Base-by-base conservation (phyloP, 2,888 invertebrate genomes). In the Athetis lepigone region DNA sequence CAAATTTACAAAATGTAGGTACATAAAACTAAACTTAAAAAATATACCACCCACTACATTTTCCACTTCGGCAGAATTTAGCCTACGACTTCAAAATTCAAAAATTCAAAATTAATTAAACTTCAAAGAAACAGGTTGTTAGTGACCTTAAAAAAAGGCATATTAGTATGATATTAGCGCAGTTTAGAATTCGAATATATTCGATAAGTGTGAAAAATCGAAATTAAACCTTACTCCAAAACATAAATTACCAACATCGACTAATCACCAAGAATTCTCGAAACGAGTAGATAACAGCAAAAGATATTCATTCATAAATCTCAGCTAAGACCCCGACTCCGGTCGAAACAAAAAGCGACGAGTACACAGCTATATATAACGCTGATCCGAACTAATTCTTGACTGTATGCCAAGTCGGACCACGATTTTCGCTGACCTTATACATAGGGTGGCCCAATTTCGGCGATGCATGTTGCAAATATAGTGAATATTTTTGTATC, bases 381-480 rank as follows among this genome's bases (percentile, higher is more conserved):
- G 78, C 80, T 79, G 78, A 81, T 82, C 79, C 77, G 75, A 78
- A 80, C 77, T 85, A 83, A 85, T 84, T 85, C 84, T 86, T 88
- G 87, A 87, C 84, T 76, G 75, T 78, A 70, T 78, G 87, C 88
- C 88, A 88, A 87, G 76, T 80, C 68, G 58, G 75, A 66, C 81
- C 76, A 77, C 80, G 77, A 81, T 83, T 85, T 82, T 68, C 70
- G 79, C 77, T 83, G 85, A 85, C 85, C 85, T 79, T 82, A 83
- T 67, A 62, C 47, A 69, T 70, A 75, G 66, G 58, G 51, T 78
- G 80, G 74, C 75, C 84, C 72, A 83, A 81, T 81, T 84, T 74
- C 18, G 51, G 57, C 47, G 62, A 72, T 77, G 75, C 77, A 79
- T 77, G 60, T 75, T 81, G 75, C 72, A 72, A 78, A 75, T 76